Evolutionary conservation across 2,888 invertebrate species (phyloP).

Genomic region (Escarpia spicata): DNA sequence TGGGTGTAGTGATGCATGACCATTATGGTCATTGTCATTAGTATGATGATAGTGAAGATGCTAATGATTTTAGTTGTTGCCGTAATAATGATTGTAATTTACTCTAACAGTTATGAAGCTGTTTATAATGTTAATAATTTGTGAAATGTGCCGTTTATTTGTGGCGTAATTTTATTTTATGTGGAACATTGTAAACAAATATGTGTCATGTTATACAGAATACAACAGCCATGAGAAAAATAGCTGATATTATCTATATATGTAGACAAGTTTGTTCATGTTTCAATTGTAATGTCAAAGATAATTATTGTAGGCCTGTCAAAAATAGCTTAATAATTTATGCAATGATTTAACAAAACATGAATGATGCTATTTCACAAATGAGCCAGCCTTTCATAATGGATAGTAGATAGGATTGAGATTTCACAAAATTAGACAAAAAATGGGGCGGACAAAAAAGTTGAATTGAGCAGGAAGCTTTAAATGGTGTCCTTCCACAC

Average conservation of each 20-base stretch:
- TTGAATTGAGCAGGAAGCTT: too few species aligned
- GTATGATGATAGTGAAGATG: conserved; percentile 1
- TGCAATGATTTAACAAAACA: too few species aligned
- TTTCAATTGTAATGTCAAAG: background rate
- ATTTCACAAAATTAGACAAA: too few species aligned
- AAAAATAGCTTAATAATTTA: too few species aligned
- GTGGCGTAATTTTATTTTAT: background rate
- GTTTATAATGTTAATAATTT: background rate
- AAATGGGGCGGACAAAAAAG: too few species aligned
- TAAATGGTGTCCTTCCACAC: background rate
- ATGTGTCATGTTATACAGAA: background rate
- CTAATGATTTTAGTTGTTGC: conserved; percentile 1
- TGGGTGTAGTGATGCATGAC: conserved; percentile 34
- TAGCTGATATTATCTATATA: background rate
- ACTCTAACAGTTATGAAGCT: background rate
- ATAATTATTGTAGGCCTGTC: too few species aligned
- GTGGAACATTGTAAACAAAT: background rate
- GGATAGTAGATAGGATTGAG: too few species aligned
- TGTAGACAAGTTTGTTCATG: background rate
- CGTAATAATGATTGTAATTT: background rate
- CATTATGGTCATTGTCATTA: background rate
- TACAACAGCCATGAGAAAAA: background rate
- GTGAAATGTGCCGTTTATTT: background rate
- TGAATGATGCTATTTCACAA: too few species aligned
- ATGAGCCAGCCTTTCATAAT: too few species aligned